Evolutionary conservation across 37 sponge, comb jelly and placozoan genomes (phyloP).

Genomic region (Aphrocallistes beatrix): DNA sequence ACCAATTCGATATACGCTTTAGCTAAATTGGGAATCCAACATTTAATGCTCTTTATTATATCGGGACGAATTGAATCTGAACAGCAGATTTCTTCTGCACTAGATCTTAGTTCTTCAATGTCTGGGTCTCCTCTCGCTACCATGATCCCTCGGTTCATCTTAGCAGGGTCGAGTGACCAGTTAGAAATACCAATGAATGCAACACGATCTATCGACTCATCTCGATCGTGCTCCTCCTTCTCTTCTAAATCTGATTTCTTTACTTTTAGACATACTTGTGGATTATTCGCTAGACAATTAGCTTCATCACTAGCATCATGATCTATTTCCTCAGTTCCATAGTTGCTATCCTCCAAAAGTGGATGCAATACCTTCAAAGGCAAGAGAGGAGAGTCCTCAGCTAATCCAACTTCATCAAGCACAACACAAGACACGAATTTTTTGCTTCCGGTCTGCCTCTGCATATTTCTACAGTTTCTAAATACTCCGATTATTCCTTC

Average conservation of each 20-base stretch:
- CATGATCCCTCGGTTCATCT: constrained; percentile 83
- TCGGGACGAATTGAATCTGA: neutral
- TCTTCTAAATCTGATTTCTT: neutral
- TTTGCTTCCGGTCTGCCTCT: constrained; percentile 39
- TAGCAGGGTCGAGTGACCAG: constrained; percentile 88
- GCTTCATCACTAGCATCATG: neutral
- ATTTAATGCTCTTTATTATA: neutral
- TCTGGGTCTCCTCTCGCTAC: constrained; percentile 60
- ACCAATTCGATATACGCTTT: constrained; percentile 32
- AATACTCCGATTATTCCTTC: constrained; percentile 70
- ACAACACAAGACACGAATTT: constrained; percentile 65
- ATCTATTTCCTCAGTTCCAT: constrained; percentile 45
- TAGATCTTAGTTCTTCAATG: constrained; percentile 40
- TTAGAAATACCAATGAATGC: constrained; percentile 83
- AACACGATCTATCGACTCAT: constrained; percentile 41
- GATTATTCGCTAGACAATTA: too few relatives aligned
- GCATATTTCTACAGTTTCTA: constrained; percentile 44
- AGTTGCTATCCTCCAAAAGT: constrained; percentile 82
- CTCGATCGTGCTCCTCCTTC: neutral
- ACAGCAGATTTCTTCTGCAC: constrained; percentile 30
- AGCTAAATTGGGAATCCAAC: constrained; percentile 21
- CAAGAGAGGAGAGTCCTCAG: constrained; percentile 85
- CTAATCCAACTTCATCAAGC: constrained; percentile 88
- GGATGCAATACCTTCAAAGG: constrained; percentile 89
- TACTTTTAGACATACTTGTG: too few relatives aligned